A percentile compares a stretch with the other conserved stretches of the same genome.
phyloP scores from a whole-genome alignment of 2,797 vertebrate genomes.

The Eupleurogrammus muticus region DNA sequence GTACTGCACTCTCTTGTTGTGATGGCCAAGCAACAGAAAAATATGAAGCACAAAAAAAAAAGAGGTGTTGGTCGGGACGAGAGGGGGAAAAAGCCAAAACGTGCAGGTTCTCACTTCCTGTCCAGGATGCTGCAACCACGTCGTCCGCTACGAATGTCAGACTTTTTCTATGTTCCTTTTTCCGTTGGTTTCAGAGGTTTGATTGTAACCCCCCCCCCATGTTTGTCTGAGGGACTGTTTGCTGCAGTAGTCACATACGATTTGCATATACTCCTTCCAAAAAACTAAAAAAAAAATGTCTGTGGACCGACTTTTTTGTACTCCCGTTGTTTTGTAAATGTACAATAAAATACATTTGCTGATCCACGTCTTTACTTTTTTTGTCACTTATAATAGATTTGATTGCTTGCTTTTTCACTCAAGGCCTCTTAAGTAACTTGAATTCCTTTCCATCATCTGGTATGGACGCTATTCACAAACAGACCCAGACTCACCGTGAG shows the following conservation, averaged over 20 bases:
- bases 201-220: slow-evolving; percentile 70
- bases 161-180: slow-evolving; percentile 65
- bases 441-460: not conserved
- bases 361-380: slow-evolving; percentile 46
- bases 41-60: slow-evolving; percentile 86
- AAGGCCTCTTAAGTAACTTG: not conserved
- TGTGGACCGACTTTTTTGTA: slow-evolving; percentile 86
- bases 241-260: slow-evolving; percentile 73
- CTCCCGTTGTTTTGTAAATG: slow-evolving; percentile 89
- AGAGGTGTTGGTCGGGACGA: slow-evolving; percentile 68
- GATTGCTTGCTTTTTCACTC: not conserved
- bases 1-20: slow-evolving; percentile 84
- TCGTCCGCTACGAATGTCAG: slow-evolving; percentile 78
- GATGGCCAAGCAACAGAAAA: slow-evolving; percentile 80
- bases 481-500: not conserved
- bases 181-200: slow-evolving; percentile 68
- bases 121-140: slow-evolving; percentile 56
- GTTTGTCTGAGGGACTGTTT: slow-evolving; percentile 66
- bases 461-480: not conserved
- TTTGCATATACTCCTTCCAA: slow-evolving; percentile 75
- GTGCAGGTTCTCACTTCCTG: slow-evolving; percentile 40
- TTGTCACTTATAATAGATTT: no score
- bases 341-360: slow-evolving; percentile 87
- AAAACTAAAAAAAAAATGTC: slow-evolving; percentile 73
- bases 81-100: slow-evolving; percentile 65